Evolutionary conservation across 2,888 invertebrate species (phyloP).

Genomic region (Minunthozetes semirufus): DNA sequence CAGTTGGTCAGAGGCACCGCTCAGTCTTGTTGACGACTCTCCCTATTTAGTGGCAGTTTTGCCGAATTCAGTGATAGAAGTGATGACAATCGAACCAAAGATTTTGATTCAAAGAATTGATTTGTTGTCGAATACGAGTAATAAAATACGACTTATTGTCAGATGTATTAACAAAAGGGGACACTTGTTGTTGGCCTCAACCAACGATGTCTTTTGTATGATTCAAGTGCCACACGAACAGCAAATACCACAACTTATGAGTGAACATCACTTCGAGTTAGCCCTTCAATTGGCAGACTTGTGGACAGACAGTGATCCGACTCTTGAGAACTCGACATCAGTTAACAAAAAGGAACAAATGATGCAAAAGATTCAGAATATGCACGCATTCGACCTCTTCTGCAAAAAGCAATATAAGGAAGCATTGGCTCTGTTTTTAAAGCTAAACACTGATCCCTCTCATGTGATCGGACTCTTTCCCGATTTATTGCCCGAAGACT

Average conservation of each 20-base stretch:
- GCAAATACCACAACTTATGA: slow-evolving; percentile 74
- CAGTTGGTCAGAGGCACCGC: slow-evolving; percentile 71
- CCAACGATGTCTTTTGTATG: slow-evolving; percentile 81
- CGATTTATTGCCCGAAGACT: slow-evolving; percentile 63
- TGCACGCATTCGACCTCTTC: slow-evolving; percentile 85
- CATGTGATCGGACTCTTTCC: slow-evolving; percentile 93
- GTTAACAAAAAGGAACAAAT: slow-evolving; percentile 71
- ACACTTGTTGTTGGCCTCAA: slow-evolving; percentile 74
- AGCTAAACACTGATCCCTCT: slow-evolving; percentile 85
- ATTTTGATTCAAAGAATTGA: slow-evolving; percentile 68
- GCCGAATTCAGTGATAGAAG: slow-evolving; percentile 67
- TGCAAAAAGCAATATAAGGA: slow-evolving; percentile 76
- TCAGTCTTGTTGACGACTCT: slow-evolving; percentile 72
- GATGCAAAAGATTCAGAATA: slow-evolving; percentile 77
- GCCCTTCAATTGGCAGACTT: slow-evolving; percentile 71
- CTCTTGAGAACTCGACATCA: too few species aligned
- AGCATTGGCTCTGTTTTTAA: slow-evolving; percentile 83
- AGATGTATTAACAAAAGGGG: slow-evolving; percentile 51
- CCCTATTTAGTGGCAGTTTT: slow-evolving; percentile 83
- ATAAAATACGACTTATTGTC: slow-evolving; percentile 28
- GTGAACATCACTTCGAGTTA: slow-evolving; percentile 85
- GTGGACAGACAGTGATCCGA: not conserved
- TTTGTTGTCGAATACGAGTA: slow-evolving; percentile 50
- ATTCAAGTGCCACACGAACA: slow-evolving; percentile 69
- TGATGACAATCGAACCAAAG: slow-evolving; percentile 74